Percentiles rank a stretch among this genome's conserved stretches.
Conservation (phyloP, 2,888 invertebrate genomes). For the Toxonevra muliebris region DNA sequence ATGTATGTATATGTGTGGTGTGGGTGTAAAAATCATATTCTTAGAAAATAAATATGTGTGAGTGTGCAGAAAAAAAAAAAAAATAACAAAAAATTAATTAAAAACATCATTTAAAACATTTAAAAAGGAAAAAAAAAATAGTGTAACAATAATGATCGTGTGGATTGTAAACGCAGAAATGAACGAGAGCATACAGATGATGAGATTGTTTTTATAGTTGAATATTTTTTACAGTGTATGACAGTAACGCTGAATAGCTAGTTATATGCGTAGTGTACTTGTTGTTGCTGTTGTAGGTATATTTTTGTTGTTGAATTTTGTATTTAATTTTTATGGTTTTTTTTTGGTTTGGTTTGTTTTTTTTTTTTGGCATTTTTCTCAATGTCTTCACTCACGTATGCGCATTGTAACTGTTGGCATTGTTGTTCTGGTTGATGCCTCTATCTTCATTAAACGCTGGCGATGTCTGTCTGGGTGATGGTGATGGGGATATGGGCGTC, state of each 20-base stretch:
- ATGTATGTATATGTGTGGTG: not conserved
- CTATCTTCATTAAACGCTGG: slow-evolving; percentile 50
- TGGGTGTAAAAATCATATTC: too few species aligned
- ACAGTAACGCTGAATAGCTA: too few species aligned
- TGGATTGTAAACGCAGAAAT: slow-evolving; percentile 4
- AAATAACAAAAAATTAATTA: slow-evolving; percentile 16
- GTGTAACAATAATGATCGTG: slow-evolving; percentile 4
- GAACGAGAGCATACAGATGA: not conserved
- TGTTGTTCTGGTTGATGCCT: not conserved
- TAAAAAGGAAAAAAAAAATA: slow-evolving; percentile 14
- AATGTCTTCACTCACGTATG: slow-evolving; percentile 62
- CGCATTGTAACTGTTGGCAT: slow-evolving; percentile 56
- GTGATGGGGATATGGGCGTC: slow-evolving; percentile 44
- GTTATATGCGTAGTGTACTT: too few species aligned
- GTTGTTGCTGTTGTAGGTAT: slow-evolving; percentile 21
- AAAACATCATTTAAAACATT: not conserved
- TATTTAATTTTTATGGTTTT: slow-evolving; percentile 25
- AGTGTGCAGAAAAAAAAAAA: slow-evolving; percentile 10
- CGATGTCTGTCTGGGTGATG: slow-evolving; percentile 41
- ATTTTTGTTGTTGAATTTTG: slow-evolving; percentile 10
- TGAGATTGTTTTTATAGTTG: too few species aligned
- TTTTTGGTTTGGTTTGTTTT: too few species aligned
- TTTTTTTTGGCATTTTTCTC: not conserved
- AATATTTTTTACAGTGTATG: not conserved
- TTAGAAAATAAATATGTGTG: not conserved